Evolutionary conservation across 2,797 vertebrate species (phyloP).

Genomic region (Anguilla obscura): DNA sequence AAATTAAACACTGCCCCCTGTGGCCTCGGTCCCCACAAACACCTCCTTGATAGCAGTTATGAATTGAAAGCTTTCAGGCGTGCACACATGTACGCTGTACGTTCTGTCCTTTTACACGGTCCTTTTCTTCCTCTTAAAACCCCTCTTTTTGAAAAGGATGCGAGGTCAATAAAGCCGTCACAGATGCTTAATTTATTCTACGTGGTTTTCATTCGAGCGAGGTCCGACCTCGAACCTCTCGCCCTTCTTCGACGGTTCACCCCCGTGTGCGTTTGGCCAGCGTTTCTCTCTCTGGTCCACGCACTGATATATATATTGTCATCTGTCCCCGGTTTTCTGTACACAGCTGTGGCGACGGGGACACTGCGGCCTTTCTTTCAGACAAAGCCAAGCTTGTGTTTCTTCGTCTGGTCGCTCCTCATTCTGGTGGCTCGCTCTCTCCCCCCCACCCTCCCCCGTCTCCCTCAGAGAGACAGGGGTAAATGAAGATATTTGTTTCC

Average conservation of each 20-base stretch:
- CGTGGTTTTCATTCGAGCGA: background rate
- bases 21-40: constrained; percentile 24
- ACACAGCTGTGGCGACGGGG: constrained; percentile 59
- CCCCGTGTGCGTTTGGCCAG: background rate
- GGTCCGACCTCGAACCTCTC: constrained; percentile 4
- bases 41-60: background rate
- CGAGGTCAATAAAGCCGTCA: constrained; percentile 11
- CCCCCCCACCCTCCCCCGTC: constrained; percentile 32
- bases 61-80: background rate
- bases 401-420: constrained; percentile 34
- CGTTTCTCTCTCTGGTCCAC: constrained; percentile 44
- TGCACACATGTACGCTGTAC: background rate
- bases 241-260: background rate
- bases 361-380: constrained; percentile 57
- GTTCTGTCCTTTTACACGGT: background rate
- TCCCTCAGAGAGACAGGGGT: constrained; percentile 33
- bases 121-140: background rate
- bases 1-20: constrained; percentile 37
- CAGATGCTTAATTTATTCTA: constrained; percentile 17
- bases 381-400: constrained; percentile 60
- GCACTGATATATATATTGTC: constrained; percentile 59
- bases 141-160: background rate
- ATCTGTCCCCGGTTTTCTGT: constrained; percentile 49
- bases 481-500: constrained; percentile 57
- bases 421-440: constrained; percentile 44